These are phyloP conservation scores for Diorhabda sublineata DNA, from an alignment of 1,140 invertebrate genomes.

Conservation along the genomic window DNA sequence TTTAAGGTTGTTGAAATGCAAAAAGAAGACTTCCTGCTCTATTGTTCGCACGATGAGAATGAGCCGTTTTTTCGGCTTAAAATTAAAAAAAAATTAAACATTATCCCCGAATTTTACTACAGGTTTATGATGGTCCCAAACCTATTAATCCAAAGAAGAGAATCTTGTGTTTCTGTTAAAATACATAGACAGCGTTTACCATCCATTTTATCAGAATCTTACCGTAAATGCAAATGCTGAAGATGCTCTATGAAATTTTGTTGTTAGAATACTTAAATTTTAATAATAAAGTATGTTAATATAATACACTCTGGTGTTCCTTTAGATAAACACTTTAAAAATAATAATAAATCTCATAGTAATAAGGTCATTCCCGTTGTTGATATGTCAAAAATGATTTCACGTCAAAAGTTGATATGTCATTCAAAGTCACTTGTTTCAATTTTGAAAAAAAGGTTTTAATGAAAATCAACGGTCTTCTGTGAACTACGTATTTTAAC, in stretches of 20 bases:
- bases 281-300: slow-evolving; percentile 5
- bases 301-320: neutral
- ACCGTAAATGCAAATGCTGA: neutral
- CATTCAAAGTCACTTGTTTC: neutral
- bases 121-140: slow-evolving; percentile 4
- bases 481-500: neutral
- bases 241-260: slow-evolving; percentile 1
- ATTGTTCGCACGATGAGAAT: slow-evolving; percentile 4
- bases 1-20: slow-evolving; percentile 8
- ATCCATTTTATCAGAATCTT: slow-evolving; percentile 5
- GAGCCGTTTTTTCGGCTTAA: slow-evolving; percentile 4
- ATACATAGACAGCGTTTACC: neutral
- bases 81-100: slow-evolving; percentile 3
- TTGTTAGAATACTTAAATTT: slow-evolving; percentile 5
- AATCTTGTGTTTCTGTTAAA: slow-evolving; percentile 1
- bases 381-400: slow-evolving; percentile 5
- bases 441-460: neutral
- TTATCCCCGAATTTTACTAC: slow-evolving; percentile 1
- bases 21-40: neutral
- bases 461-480: slow-evolving; percentile 3
- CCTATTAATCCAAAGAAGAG: slow-evolving; percentile 1
- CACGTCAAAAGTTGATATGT: slow-evolving; percentile 1
- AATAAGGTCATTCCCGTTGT: slow-evolving; percentile 3
- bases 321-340: slow-evolving; percentile 2
- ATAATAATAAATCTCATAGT: neutral